phyloP scores from a whole-genome alignment of 2,113 vertebrate species.

The Litocranius walleri region DNA sequence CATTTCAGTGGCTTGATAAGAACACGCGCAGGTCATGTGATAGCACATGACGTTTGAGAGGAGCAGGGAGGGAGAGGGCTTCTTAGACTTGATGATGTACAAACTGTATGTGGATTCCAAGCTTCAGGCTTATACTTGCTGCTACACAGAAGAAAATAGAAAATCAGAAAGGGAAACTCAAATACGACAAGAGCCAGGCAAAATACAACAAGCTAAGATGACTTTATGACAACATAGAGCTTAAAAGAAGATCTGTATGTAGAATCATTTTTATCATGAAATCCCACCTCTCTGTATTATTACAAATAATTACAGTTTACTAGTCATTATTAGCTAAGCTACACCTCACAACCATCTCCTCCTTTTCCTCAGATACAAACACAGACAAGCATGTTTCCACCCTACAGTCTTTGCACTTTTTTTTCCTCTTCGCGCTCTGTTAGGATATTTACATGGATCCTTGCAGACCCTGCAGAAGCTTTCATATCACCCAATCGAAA shows the following conservation, averaged over 20 bases:
- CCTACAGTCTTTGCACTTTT: neutral
- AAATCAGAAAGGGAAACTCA: neutral
- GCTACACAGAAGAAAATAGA: neutral
- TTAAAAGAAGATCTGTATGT: neutral
- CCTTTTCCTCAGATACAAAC: neutral
- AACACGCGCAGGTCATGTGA: neutral
- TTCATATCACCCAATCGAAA: neutral
- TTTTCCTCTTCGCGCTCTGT: neutral
- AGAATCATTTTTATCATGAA: neutral
- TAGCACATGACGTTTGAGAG: too few relatives aligned
- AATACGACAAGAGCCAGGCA: neutral
- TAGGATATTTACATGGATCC: neutral
- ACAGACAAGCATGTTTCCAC: neutral
- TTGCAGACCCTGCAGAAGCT: neutral
- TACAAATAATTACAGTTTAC: neutral
- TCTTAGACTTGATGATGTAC: neutral
- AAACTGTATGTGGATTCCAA: neutral
- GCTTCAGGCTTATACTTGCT: neutral
- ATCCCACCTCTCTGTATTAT: neutral
- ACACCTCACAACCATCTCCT: neutral
- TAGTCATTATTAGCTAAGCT: neutral
- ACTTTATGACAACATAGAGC: neutral
- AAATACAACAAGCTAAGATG: neutral
- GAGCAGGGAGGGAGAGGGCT: accelerated
- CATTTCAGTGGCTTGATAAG: neutral